Base-by-base conservation (phyloP, 1,140 invertebrate species). In the Cephus cinctus region DNA sequence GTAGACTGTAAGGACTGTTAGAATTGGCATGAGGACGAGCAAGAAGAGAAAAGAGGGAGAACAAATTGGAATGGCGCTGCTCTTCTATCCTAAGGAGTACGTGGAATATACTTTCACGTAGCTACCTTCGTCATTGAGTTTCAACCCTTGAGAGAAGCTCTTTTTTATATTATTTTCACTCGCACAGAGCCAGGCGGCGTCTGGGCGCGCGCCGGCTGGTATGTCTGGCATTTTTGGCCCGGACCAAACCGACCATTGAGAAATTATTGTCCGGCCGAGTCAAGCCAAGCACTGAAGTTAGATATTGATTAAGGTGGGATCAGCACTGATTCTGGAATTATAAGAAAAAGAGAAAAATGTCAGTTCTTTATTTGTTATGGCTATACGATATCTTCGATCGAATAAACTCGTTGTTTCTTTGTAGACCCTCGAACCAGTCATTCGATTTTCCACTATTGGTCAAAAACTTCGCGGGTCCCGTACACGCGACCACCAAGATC, bases 181-280 rank as follows among this genome's bases (percentile, higher is more conserved):
- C 62, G 57, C 58, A 56, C 56, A 39, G 63, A 63, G 57, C 35
- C 63, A 64, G 69, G 63, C 69, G 67, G 71, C 70, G 71, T 74
- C 70, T 73, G 69, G 66, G 64, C 71, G 73, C 69, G 68, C 71
- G 71, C 71, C 71, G 63, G 60, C 58, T 67, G 73, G 73, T 69
- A 76, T 75, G 68, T 64, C 69, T 67, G 73, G 73, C 52, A 76
- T 76, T 73, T 69, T 69, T 61, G 60, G 49, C 56, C 56, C 47
- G 49, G 47, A 53, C 34, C 50, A 43, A 12, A 15, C 38, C 23
- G 5, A 3, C 32, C 31, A 18, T 42, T 9, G 69, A 34, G 34
- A 61, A 70, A 70, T 35, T 57, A 57, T 66, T 71, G 67, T 59
- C 63, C 47, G 1, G 1, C 15, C 25, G 25, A 27, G n/a, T n/a